Evolutionary conservation across 2,113 vertebrate genomes (phyloP).

Genomic region (Corynorhinus townsendii): DNA sequence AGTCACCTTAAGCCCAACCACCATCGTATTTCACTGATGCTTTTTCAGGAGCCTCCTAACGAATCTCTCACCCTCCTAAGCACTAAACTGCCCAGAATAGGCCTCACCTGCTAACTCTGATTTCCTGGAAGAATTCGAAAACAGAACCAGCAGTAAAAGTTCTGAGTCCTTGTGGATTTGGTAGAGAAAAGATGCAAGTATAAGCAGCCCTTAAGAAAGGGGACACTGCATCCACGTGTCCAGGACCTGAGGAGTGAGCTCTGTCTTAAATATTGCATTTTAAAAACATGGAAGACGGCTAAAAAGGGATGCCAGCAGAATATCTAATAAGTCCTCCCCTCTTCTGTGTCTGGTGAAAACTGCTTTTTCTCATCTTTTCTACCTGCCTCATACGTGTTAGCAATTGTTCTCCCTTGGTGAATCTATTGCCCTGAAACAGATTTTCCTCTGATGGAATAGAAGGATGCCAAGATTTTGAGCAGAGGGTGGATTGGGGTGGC

Average conservation of each 20-base stretch:
- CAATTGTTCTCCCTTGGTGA: neutral
- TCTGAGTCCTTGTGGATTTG: neutral
- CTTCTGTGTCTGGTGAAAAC: neutral
- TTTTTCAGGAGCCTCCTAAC: neutral
- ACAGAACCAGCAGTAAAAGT: neutral
- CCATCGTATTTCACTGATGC: neutral
- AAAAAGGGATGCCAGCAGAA: neutral
- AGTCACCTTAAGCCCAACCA: neutral
- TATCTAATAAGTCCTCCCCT: neutral
- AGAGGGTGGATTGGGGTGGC: neutral
- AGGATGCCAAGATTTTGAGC: neutral
- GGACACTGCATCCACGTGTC: neutral
- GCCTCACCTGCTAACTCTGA: neutral
- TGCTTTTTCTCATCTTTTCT: neutral
- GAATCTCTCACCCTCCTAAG: neutral
- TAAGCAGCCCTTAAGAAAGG: neutral
- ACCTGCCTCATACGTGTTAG: neutral
- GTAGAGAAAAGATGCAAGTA: neutral
- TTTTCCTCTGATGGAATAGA: neutral
- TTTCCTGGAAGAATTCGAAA: constrained; percentile 11
- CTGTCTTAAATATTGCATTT: neutral
- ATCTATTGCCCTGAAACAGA: neutral
- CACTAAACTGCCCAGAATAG: neutral
- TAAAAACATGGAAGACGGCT: neutral
- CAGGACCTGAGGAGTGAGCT: neutral